phyloP scores from a whole-genome alignment of 2,113 vertebrate species.

The Chloropsis cyanopogon region DNA sequence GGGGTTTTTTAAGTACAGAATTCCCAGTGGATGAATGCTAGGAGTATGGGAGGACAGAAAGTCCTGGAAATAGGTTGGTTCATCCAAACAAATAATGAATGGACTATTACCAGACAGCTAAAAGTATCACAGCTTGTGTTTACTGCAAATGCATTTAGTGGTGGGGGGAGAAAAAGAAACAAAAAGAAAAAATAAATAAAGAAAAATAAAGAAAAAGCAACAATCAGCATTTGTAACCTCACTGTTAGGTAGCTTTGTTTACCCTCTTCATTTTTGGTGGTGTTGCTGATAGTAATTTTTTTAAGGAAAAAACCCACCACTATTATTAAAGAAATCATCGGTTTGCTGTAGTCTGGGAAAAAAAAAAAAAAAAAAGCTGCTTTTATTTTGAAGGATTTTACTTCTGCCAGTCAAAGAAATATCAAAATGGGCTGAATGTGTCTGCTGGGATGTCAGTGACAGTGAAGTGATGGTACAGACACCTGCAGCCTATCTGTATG shows the following conservation, averaged over 20 bases:
- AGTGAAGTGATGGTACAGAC: background rate
- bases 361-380: rapidly evolving
- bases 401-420: background rate
- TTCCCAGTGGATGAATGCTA: background rate
- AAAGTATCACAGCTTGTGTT: background rate
- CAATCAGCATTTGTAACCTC: background rate
- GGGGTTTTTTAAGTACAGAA: background rate
- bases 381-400: background rate
- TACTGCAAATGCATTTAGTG: background rate
- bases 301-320: rapidly evolving
- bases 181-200: background rate
- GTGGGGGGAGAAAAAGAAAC: rapidly evolving
- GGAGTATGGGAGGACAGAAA: background rate
- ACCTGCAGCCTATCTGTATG: background rate
- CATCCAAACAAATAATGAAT: background rate
- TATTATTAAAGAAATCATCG: background rate
- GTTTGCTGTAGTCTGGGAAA: background rate
- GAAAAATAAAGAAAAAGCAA: rapidly evolving
- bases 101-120: background rate
- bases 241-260: background rate
- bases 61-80: background rate
- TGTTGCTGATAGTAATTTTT: background rate
- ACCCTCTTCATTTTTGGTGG: background rate
- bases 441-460: background rate
- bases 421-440: background rate